Base-by-base conservation (phyloP, 2,113 vertebrate species). In the Pangasianodon hypophthalmus region DNA sequence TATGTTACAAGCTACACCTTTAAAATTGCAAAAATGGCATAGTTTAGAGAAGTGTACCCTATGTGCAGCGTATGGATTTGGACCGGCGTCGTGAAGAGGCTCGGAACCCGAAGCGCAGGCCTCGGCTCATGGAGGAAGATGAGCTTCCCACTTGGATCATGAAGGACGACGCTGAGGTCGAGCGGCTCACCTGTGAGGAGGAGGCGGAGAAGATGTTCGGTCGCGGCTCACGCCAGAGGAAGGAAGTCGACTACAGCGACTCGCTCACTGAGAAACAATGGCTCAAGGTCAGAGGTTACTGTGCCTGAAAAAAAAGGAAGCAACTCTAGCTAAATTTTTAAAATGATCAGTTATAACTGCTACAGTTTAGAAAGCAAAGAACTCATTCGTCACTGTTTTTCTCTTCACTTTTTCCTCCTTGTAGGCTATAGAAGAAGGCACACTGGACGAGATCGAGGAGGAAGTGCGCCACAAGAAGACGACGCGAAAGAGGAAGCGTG, bases 131-230 rank as follows among this genome's bases (percentile, higher is more conserved):
- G 98, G 98, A 99, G 93, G 98, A 99, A 92, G 97, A 99, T 0
- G 98, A 99, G 88, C 92, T 99, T 11, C 98, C 98, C 0, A 94
- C 96, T 0, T 99, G 98, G 98, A 99, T 99, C 92, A 94, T 99
- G 92, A 99, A 99, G 94, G 98, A 99, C 0, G 98, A 99, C 0
- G 98, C 98, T 0, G 98, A 99, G 93, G 98, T 99, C 0, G 98
- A 99, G 93, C 92, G 98, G 69, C 94, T 99, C 2, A 99, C 98
- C 0, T 99, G 98, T 0, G 98, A 99, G 90, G 98, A 98, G 54
- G 98, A 99, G 90, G 98, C 99, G 87, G 98, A 99, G 93, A 99
- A 99, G 92, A 98, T 99, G 97, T 99, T 99, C 0, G 98, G 98
- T 19, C 95, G 98, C 0, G 98, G 98, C 79, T 99, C 98, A 0